Evolutionary conservation across 2,113 vertebrate genomes (phyloP), one percentile per base, ranked within the genome.

Genomic region (Epinephelus fuscoguttatus): DNA sequence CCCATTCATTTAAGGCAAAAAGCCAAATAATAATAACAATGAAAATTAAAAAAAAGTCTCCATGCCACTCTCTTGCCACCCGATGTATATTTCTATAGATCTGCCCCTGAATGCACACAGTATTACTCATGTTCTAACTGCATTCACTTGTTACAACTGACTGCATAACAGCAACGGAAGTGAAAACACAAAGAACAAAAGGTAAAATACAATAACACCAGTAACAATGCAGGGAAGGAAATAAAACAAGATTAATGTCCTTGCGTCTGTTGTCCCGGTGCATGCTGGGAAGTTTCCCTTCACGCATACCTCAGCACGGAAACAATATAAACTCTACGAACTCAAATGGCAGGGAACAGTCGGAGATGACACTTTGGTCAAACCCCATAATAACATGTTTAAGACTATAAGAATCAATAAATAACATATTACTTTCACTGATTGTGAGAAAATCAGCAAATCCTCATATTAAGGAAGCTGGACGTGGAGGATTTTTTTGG

Each of bases 201-300:
- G 18, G 25, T 18, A 25, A 50, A 55, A 33, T 18, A 52, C 47
- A 70, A n/a, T 37, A 33, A 19, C n/a, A 10, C 9, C 11, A 4
- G 2, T 6, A 15, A 37, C 19, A 23, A 45, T 45, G 70, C 55
- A 72, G n/a, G 11, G 45, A 45, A 13, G 13, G 14, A 13, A 19
- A 27, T 42, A 14, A 55, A 75, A 27, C 18, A 11, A 67, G 37
- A 56, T 37, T 23, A 1, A 4, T n/a, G 52, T 57, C 2, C 12
- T 50, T 45, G 25, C 4, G 21, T 23, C 61, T 33, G 57, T 11
- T 42, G 49, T 27, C 79, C 67, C 4, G 42, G 30, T 80, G 87
- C 76, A 88, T 76, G 68, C 67, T 88, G 83, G 70, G 82, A 80
- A 42, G 17, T 49, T 81, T 77, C 19, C 33, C 33, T 17, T 52